Evolutionary conservation across 1,140 invertebrate species (phyloP), one percentile per base, ranked within the genome.

Genomic region (Phthorimaea operculella): DNA sequence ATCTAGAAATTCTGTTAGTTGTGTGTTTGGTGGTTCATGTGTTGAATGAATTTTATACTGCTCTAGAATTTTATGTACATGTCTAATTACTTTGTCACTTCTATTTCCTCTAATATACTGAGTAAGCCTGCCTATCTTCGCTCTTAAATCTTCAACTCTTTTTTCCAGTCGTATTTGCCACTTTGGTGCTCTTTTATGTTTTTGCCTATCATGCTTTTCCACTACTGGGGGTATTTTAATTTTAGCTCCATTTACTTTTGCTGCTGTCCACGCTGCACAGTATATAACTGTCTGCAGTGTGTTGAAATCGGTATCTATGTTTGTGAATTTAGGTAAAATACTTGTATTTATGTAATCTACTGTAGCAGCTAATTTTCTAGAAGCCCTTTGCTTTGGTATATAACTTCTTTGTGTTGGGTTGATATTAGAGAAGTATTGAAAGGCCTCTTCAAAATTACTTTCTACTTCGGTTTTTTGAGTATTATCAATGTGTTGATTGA

Each of bases 21-120:
- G 16, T 51, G 36, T 60, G 15, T 66, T 63, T 0, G 47, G 51
- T 36, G 57, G 42, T 59, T 66, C 64, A 48, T 66, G 60, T 42
- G 21, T 33, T 5, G 58, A 49, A n/a, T 63, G 64, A 9, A 52
- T 58, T 45, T 55, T 57, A 33, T 64, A 64, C 28, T 57, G 7
- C 33, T 51, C 15, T 16, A 51, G 14, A 21, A 66, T 63, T 14
- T 48, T 60, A 11, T 57, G 14, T 21, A 63, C 58, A n/a, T 57
- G 15, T 33, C 39, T 58, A 28, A 12, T 45, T 3, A 62, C 33
- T 36, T 51, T 54, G 36, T 8, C 57, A 48, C 47, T 54, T 44
- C 54, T 56, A 28, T 58, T 58, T 15, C 60, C 64, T 28, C 59
- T 59, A 5, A 55, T 59, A 44, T 15, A 63, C 18, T 59, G 58